Base-by-base conservation (phyloP, 2,888 invertebrate genomes). In the Lasioglossum leucozonium region DNA sequence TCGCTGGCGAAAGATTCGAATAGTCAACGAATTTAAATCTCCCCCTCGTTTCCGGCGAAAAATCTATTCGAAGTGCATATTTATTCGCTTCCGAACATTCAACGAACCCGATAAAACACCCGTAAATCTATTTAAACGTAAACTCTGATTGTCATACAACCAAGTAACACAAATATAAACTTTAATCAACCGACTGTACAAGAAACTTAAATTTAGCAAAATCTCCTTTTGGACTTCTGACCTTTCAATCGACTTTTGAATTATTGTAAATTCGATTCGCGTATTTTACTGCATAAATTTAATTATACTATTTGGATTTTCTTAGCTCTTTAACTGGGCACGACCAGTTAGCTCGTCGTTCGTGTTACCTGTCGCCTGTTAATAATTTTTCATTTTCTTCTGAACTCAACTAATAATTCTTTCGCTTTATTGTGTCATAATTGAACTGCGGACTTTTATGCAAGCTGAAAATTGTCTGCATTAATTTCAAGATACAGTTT, bases 11-110 rank as follows among this genome's bases (percentile, higher is more conserved):
- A 40, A 37, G 13, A 55, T 37, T 42, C 37, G n/a, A 65, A 55
- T 67, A 37, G 72, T 47, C 71, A 37, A 26, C 37, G n/a, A 67
- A 82, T 55, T 73, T 69, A 44, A 69, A 79, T 67, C 51, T 44
- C 30, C 34, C 2, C 65, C 30, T 40, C 13, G 51, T 5, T 51
- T 78, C 30, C 51, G 26, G 22, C 11, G 22, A 18, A 47, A 40
- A 47, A 58, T 72, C 65, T 62, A 18, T 72, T 34, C 16, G 30
- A 79, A 42, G 22, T 22, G 67, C 67, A 37, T 67, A 67, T 37
- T 67, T 37, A 67, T 67, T 67, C 37, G 4, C 8, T 37, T 37
- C 18, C 0, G 16, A 22, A 37, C 67, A 37, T 22, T 22, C 8
- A 10, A 37, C 16, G 18, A 62, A 30, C 18, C 6, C 6, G 18